Evolutionary conservation across 2,113 vertebrate genomes (phyloP).

Genomic region (Chascanopsetta lugubris): DNA sequence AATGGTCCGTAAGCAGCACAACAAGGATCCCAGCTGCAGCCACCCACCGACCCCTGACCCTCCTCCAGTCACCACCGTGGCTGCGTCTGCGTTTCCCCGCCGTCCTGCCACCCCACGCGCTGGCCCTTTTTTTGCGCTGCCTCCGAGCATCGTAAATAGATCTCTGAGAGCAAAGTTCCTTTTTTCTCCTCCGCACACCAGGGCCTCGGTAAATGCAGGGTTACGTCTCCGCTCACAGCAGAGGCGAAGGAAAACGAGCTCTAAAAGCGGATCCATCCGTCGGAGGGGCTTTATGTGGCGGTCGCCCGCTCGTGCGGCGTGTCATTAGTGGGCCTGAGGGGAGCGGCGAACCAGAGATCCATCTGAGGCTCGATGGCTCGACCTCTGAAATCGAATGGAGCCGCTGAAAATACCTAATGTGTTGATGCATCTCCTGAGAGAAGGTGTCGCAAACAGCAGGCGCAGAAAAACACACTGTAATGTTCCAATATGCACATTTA

Average conservation of each 20-base stretch:
- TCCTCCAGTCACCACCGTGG: slow-evolving; percentile 37
- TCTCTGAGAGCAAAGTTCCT: slow-evolving; percentile 50
- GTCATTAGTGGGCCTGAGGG: slow-evolving; percentile 47
- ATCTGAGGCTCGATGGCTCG: slow-evolving; percentile 30
- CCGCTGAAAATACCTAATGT: slow-evolving; percentile 9
- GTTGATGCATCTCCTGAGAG: slow-evolving; percentile 39
- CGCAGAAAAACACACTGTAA: slow-evolving; percentile 11
- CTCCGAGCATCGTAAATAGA: slow-evolving; percentile 63
- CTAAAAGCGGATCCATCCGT: slow-evolving; percentile 45
- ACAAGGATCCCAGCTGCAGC: slow-evolving; percentile 42
- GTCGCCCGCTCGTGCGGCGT: slow-evolving; percentile 13
- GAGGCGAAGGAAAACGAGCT: slow-evolving; percentile 1
- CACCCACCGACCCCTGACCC: slow-evolving; percentile 30
- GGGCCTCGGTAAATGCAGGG: slow-evolving; percentile 37
- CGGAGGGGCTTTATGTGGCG: slow-evolving; percentile 22
- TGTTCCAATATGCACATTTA: not conserved
- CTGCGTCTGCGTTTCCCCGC: slow-evolving; percentile 4
- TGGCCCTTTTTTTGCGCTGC: slow-evolving; percentile 8
- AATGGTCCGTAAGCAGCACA: slow-evolving; percentile 3
- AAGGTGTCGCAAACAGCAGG: not conserved
- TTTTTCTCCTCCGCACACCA: slow-evolving; percentile 44
- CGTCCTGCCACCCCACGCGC: not conserved
- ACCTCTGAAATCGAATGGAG: slow-evolving; percentile 15
- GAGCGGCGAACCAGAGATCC: slow-evolving; percentile 26
- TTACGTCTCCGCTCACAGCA: slow-evolving; percentile 36